A percentile compares a stretch with the other conserved stretches of the same genome.
These are phyloP conservation scores for Pomatorhinus ruficollis DNA, from an alignment of 2,113 vertebrate species.

Conservation along the genomic window DNA sequence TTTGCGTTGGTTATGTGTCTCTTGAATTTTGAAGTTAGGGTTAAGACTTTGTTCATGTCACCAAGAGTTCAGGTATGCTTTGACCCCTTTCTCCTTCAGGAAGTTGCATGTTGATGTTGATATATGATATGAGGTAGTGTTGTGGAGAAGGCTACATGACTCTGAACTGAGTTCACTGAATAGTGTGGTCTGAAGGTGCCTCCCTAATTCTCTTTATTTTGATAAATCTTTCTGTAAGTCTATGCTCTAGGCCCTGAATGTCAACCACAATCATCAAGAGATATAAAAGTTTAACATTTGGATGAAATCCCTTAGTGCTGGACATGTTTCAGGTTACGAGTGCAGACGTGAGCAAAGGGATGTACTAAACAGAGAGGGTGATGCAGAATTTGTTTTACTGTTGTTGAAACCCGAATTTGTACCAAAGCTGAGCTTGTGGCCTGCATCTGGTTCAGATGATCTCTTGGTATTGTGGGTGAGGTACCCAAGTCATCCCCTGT, in stretches of 20 bases:
- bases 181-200: background rate
- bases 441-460: background rate
- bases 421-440: background rate
- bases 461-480: background rate
- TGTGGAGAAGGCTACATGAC: background rate
- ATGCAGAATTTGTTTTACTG: background rate
- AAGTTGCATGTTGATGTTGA: background rate
- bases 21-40: background rate
- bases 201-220: background rate
- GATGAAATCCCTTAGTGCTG: background rate
- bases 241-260: background rate
- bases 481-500: accelerated
- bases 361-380: background rate
- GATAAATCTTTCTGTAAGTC: background rate
- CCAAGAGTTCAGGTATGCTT: background rate
- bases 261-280: background rate
- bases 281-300: background rate
- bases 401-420: background rate
- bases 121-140: background rate
- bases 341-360: background rate
- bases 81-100: background rate
- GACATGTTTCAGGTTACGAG: background rate
- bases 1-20: background rate
- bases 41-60: background rate
- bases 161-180: background rate